Evolutionary conservation across 2,113 vertebrate genomes (phyloP), one percentile per base, ranked within the genome.

Genomic region (Galeopterus variegatus): DNA sequence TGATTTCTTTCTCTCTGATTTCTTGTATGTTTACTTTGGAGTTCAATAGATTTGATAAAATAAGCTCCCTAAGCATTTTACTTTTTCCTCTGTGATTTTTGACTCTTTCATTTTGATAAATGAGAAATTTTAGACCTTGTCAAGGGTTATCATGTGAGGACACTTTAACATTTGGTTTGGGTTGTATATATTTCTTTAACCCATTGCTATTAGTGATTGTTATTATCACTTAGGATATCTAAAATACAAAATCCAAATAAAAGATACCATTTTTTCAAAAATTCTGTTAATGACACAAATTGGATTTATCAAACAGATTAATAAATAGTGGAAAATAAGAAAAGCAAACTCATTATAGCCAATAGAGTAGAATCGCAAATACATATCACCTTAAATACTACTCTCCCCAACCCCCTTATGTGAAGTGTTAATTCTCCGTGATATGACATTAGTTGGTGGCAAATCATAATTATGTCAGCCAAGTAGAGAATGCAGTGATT

Each of bases 1-100:
- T 90, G 80, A 93, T 97, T 97, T 97, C 87, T 67, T 64, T 31
- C 52, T 83, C n/a, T 94, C 54, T n/a, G 33, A 88, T 96, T 92
- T 93, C 89, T 90, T 26, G 41, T 88, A 56, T 90, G 48, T 94
- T 96, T 95, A 50, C 72, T 83, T 92, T 85, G 17, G 54, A 73
- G 21, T 50, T 58, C 82, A 94, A 93, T 73, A 94, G 41, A 96
- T 92, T 95, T 97, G 52, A 95, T 96, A 81, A 94, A 93, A 81
- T 93, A 80, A 92, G 45, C 23, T 94, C 79, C 19, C 24, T 52
- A 64, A 93, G 45, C 31, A 33, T 89, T 96, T 90, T 88, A 41
- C 23, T 72, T 95, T 92, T 83, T 95, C 84, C 58, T 94, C 67
- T 90, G 80, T 82, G 85, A 84, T 77, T n/a, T 93, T 76, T 94